phyloP scores from a whole-genome alignment of 2,113 vertebrate species.

The Cavia porcellus region DNA sequence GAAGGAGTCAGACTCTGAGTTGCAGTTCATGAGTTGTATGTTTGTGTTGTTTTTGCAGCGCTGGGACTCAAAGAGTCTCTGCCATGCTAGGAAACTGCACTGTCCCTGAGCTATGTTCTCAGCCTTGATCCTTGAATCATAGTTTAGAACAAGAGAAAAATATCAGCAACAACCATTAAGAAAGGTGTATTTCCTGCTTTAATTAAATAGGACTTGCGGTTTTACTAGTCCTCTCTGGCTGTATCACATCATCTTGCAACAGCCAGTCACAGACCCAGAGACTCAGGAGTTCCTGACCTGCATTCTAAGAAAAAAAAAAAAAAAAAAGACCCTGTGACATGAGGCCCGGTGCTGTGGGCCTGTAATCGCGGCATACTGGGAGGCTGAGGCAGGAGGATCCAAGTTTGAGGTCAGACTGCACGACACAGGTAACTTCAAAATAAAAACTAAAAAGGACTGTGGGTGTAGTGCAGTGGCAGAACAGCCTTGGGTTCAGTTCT shows the following conservation, averaged over 20 bases:
- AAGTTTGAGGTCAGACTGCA: background rate
- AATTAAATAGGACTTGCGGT: background rate
- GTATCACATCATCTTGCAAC: background rate
- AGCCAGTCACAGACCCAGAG: background rate
- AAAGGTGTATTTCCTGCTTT: background rate
- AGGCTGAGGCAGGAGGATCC: background rate
- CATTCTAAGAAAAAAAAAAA: background rate
- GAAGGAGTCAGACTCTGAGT: background rate
- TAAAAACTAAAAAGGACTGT: background rate
- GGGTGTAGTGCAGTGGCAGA: background rate
- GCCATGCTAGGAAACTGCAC: background rate
- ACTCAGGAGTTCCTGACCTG: background rate
- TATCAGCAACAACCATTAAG: background rate
- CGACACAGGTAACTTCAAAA: background rate
- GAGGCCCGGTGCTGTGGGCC: background rate
- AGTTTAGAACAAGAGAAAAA: slow-evolving; percentile 14
- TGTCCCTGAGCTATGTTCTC: background rate
- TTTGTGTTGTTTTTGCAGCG: background rate
- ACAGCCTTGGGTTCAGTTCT: background rate
- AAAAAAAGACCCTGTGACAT: background rate
- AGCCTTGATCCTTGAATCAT: background rate
- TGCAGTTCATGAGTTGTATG: background rate
- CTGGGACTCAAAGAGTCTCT: background rate
- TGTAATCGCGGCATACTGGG: background rate
- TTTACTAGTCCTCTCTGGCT: background rate